Evolutionary conservation across 2,888 invertebrate genomes (phyloP), one percentile per base, ranked within the genome.

Genomic region (Conomelus anceps): DNA sequence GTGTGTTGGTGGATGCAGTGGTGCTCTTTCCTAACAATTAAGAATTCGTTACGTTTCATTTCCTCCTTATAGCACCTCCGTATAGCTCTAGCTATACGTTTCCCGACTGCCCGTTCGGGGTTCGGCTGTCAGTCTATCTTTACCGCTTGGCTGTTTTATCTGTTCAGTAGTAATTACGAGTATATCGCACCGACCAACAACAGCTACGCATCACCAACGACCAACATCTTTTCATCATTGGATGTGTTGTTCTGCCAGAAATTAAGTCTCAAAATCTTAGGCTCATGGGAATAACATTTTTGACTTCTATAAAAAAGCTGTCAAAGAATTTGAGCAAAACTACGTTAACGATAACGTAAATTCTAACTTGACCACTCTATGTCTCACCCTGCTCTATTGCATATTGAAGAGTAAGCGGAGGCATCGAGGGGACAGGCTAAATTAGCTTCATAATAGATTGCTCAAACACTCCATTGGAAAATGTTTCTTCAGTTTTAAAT

Each of bases 31-130:
- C 63, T 34, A 86, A 86, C 86, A 86, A 86, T 86, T 86, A 26
- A 86, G 86, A 86, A 86, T 86, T 86, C 86, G 86, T 86, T 86
- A 86, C 86, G 86, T 86, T 86, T 24, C 86, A 86, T 86, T 86
- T 86, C 86, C 86, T 63, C 63, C 63, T 63, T 63, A 63, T 63
- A 63, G 63, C 63, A n/a, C 63, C 63, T n/a, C 63, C 26, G 26
- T 11, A 26, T 4, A 4, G 4, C 26, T 26, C 26, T 11, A n/a
- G n/a, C n/a, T n/a, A n/a, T n/a, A n/a, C 63, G 13, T 63, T 63
- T n/a, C 63, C 63, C 63, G 63, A n/a, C 63, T 63, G 63, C 63
- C n/a, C n/a, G n/a, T n/a, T n/a, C n/a, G n/a, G n/a, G n/a, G n/a
- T n/a, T n/a, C n/a, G n/a, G n/a, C n/a, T 34, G 34, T 34, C 34